Conservation (phyloP, 2,888 invertebrate species). For the Lymantria dispar region DNA sequence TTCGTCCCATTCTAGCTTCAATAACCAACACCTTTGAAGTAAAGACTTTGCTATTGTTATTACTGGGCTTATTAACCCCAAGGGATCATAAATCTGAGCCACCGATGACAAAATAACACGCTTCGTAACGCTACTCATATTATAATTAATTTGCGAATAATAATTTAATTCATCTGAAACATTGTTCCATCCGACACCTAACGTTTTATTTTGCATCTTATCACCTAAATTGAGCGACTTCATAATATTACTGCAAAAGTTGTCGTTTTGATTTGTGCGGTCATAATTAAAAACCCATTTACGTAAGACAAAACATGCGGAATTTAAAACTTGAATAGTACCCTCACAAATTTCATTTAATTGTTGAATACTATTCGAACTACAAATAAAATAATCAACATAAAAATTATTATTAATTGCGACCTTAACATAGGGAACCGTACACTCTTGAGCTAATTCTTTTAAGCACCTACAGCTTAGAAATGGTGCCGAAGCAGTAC, state of each 20-base stretch:
- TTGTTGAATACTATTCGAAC: neutral
- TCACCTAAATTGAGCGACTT: neutral
- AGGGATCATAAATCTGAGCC: neutral
- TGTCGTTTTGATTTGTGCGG: neutral
- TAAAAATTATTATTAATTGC: too few relatives aligned
- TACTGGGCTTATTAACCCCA: neutral
- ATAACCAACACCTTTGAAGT: neutral
- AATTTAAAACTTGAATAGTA: neutral
- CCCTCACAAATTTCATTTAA: neutral
- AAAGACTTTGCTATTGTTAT: neutral
- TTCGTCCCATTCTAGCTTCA: neutral
- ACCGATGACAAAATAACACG: neutral
- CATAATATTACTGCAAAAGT: neutral
- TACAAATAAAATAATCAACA: too few relatives aligned
- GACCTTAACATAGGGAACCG: too few relatives aligned
- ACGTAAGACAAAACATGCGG: neutral
- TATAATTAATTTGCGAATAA: neutral
- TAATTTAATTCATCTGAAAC: neutral
- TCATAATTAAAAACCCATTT: neutral
- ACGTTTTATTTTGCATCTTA: neutral
- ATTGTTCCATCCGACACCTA: neutral
- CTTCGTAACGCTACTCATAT: neutral
- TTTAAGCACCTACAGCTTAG: conserved; percentile 1
- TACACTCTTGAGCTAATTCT: neutral
- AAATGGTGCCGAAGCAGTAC: conserved; percentile 4